Conservation (phyloP, 2,888 invertebrate species). For the Drosophila pseudotakahashii region DNA sequence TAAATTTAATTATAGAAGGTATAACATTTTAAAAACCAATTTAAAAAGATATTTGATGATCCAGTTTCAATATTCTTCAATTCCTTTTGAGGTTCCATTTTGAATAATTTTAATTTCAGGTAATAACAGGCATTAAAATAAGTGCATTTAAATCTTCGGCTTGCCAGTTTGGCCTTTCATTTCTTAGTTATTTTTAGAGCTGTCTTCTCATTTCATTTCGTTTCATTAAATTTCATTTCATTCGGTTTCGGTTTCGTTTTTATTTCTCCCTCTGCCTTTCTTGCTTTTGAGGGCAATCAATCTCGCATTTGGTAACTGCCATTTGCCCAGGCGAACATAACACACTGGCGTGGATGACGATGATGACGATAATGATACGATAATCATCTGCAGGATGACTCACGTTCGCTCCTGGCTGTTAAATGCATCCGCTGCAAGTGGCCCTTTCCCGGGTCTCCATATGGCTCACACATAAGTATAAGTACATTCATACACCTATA, state of each 20-base stretch:
- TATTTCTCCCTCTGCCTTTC: constrained; percentile 14
- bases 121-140: too few relatives aligned
- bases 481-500: background rate
- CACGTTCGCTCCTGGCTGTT: constrained; percentile 41
- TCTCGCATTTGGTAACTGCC: constrained; percentile 38
- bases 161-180: background rate
- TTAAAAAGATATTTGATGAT: too few relatives aligned
- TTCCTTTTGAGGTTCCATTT: background rate
- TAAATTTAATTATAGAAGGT: too few relatives aligned
- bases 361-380: constrained; percentile 38
- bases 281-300: constrained; percentile 31
- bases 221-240: constrained; percentile 16
- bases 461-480: constrained; percentile 1
- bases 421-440: constrained; percentile 54
- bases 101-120: too few relatives aligned
- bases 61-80: too few relatives aligned
- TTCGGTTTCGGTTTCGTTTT: constrained; percentile 20
- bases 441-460: background rate
- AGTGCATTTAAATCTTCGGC: background rate
- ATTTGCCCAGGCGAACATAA: constrained; percentile 38
- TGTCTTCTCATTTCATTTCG: constrained; percentile 22
- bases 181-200: constrained; percentile 6
- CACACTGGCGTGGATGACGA: constrained; percentile 16
- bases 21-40: too few relatives aligned
- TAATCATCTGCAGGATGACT: constrained; percentile 38